Conservation (phyloP, 2,113 vertebrate species). For the Coptodon bakossiorum region DNA sequence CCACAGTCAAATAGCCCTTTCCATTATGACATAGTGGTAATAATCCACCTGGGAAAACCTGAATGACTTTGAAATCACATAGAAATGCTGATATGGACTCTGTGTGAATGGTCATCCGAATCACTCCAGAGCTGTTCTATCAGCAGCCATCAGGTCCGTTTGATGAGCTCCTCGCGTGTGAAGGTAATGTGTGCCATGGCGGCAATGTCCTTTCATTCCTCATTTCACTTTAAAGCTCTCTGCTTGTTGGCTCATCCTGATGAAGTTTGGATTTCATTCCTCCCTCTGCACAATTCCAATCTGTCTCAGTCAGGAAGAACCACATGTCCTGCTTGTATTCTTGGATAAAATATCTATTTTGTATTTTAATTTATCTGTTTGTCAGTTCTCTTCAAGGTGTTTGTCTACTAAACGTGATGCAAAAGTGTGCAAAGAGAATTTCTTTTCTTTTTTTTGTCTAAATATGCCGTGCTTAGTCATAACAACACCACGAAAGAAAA, state of each 20-base stretch:
- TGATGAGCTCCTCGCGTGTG: conserved; percentile 38
- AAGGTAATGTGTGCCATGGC: conserved; percentile 8
- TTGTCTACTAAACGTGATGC: neutral
- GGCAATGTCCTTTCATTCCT: conserved; percentile 36
- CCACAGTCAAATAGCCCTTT: neutral
- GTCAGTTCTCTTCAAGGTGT: neutral
- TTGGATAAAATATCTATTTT: neutral
- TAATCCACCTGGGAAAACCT: neutral
- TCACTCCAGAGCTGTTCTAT: conserved; percentile 11
- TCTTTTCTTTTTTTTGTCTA: neutral
- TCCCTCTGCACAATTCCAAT: conserved; percentile 4
- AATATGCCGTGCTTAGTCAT: neutral
- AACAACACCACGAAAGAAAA: neutral
- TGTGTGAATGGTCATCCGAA: neutral
- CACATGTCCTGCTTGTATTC: neutral
- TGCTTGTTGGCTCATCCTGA: conserved; percentile 30
- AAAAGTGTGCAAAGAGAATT: neutral
- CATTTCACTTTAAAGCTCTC: conserved; percentile 43
- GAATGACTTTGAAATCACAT: neutral
- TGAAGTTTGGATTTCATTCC: conserved; percentile 41
- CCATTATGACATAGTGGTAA: neutral
- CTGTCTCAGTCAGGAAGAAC: neutral
- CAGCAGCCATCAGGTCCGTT: conserved; percentile 17
- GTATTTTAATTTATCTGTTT: neutral
- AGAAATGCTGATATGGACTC: neutral